Evolutionary conservation across 2,888 invertebrate species (phyloP).

Genomic region (Phyllotreta striolata): DNA sequence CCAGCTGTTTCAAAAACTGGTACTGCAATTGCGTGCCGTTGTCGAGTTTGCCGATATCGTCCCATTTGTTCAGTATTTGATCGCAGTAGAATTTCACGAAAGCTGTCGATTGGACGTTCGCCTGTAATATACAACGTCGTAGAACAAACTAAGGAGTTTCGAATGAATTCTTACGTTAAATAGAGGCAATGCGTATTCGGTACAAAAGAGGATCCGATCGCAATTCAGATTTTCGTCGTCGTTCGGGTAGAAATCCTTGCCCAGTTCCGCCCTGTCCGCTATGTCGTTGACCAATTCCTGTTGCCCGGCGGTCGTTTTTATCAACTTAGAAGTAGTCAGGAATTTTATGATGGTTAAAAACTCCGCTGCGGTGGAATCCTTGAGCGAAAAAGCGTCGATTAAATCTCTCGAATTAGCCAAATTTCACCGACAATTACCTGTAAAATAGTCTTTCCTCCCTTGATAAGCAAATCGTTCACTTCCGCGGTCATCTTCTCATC

Average conservation of each 20-base stretch:
- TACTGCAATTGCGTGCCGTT: conserved; percentile 74
- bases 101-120: conserved; percentile 84
- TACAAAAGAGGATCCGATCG: conserved; percentile 83
- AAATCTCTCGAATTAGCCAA: neutral
- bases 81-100: conserved; percentile 87
- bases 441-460: conserved; percentile 85
- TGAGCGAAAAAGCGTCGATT: conserved; percentile 32
- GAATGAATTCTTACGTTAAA: conserved; percentile 79
- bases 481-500: conserved; percentile 84
- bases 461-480: conserved; percentile 74
- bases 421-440: conserved; percentile 61
- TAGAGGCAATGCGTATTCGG: conserved; percentile 83
- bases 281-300: conserved; percentile 87
- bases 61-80: conserved; percentile 79
- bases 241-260: conserved; percentile 67
- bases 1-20: conserved; percentile 85
- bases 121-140: conserved; percentile 63
- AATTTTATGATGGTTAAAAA: conserved; percentile 90
- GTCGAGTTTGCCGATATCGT: conserved; percentile 68
- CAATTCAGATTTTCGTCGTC: conserved; percentile 72
- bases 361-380: conserved; percentile 92
- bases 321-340: conserved; percentile 80
- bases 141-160: conserved; percentile 1
- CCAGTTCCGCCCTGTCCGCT: conserved; percentile 85
- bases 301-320: conserved; percentile 83